Conservation (phyloP, 2,113 vertebrate species). For the Amblyornis subalaris region DNA sequence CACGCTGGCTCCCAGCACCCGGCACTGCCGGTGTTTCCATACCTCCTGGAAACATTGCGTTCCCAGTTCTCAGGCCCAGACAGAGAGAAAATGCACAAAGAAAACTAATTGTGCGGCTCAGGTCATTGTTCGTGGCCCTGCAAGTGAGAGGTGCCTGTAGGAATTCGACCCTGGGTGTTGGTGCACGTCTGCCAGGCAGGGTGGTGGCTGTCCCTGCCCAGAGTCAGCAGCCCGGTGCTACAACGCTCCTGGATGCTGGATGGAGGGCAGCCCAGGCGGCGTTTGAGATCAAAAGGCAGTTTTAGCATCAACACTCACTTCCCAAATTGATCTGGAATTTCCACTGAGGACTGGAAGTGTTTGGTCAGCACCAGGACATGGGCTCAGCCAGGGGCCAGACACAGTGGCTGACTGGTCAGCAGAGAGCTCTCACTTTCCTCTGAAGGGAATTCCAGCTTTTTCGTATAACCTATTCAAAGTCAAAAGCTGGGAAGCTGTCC, state of each 20-base stretch:
- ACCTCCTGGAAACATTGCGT: background rate
- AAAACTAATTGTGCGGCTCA: background rate
- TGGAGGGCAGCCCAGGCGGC: background rate
- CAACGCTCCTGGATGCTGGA: background rate
- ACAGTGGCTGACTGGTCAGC: accelerated
- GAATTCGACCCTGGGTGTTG: slow-evolving; percentile 25
- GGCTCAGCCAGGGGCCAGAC: too few species aligned
- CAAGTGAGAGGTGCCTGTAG: background rate
- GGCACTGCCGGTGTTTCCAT: accelerated
- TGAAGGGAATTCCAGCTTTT: background rate
- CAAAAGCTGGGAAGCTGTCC: background rate
- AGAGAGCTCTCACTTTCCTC: background rate
- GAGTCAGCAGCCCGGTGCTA: accelerated
- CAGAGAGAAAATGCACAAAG: background rate
- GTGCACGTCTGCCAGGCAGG: accelerated
- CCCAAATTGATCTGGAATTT: background rate
- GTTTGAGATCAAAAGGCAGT: background rate
- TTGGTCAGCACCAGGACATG: accelerated
- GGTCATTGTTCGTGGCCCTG: background rate
- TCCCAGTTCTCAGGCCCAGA: background rate
- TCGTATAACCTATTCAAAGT: background rate
- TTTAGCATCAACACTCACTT: background rate
- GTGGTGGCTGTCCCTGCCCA: background rate
- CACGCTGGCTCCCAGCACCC: background rate
- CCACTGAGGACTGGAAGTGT: accelerated